Evolutionary conservation across 1,140 invertebrate genomes (phyloP).

Genomic region (Drosophila malerkotliana): DNA sequence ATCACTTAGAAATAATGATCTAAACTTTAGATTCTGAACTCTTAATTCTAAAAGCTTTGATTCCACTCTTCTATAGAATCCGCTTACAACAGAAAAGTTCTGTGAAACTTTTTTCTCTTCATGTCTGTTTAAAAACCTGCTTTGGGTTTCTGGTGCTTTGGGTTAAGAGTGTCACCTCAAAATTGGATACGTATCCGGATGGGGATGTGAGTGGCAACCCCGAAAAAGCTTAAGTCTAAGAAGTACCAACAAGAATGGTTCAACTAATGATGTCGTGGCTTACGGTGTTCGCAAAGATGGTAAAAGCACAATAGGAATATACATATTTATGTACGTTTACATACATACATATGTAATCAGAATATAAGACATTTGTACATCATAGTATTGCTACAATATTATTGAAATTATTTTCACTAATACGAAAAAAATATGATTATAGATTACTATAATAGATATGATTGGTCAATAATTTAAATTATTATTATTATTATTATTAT

Average conservation of each 20-base stretch:
- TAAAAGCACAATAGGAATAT: slow-evolving; percentile 17
- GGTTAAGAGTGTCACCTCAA: too few relatives aligned
- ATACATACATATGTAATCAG: neutral
- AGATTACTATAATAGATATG: too few relatives aligned
- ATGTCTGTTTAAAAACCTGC: slow-evolving; percentile 3
- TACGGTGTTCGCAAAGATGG: slow-evolving; percentile 22
- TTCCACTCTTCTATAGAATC: neutral
- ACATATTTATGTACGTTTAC: neutral
- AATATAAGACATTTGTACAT: neutral
- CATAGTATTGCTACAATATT: neutral
- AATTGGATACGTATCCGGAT: neutral
- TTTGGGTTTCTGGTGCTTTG: too few relatives aligned
- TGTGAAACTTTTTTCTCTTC: neutral
- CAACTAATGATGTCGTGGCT: slow-evolving; percentile 51
- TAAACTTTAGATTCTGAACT: too few relatives aligned
- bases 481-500: too few relatives aligned
- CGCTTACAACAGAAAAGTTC: neutral
- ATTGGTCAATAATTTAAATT: neutral
- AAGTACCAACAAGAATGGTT: slow-evolving; percentile 72
- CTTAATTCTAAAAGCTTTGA: neutral
- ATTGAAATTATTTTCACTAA: neutral
- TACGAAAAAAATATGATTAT: neutral
- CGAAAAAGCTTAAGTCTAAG: slow-evolving; percentile 63
- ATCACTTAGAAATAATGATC: too few relatives aligned
- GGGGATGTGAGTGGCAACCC: slow-evolving; percentile 23